Evolutionary conservation across 2,888 invertebrate genomes (phyloP).

Genomic region (Aspidiotus destructor): DNA sequence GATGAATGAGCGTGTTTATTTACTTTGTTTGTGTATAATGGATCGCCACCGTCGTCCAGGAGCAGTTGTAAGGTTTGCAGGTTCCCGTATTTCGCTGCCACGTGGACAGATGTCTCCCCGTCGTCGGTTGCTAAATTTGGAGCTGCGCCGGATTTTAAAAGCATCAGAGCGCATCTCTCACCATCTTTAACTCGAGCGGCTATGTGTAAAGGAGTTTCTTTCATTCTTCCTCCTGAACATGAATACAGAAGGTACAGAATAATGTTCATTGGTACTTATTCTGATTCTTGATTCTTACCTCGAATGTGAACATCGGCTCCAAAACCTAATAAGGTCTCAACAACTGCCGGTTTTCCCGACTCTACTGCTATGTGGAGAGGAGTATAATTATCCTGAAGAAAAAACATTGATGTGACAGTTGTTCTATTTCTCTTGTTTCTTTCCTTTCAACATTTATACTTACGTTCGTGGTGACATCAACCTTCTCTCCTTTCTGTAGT

Average conservation of each 20-base stretch:
- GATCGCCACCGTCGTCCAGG: conserved; percentile 89
- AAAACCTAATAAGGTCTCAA: conserved; percentile 83
- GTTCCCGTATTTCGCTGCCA: conserved; percentile 88
- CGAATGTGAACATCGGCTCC: conserved; percentile 95
- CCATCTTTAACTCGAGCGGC: conserved; percentile 89
- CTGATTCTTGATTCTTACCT: conserved; percentile 43
- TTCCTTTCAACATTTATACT: conserved; percentile 41
- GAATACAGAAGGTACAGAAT: background rate
- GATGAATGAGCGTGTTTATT: background rate
- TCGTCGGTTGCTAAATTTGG: conserved; percentile 92
- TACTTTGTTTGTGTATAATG: conserved; percentile 82
- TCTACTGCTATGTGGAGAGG: conserved; percentile 96
- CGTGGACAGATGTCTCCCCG: conserved; percentile 94
- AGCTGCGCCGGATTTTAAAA: conserved; percentile 93
- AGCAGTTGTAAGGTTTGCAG: conserved; percentile 73
- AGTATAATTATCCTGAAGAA: conserved; percentile 83
- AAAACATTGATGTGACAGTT: conserved; percentile 11
- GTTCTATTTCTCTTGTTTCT: background rate
- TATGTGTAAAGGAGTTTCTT: conserved; percentile 93
- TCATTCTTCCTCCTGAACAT: conserved; percentile 61
- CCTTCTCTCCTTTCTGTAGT: conserved; percentile 90
- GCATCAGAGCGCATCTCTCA: conserved; percentile 89
- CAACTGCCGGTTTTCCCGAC: conserved; percentile 84
- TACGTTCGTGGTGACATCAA: conserved; percentile 90
- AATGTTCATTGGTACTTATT: too few relatives aligned